Base-by-base conservation (phyloP, 2,113 vertebrate genomes). In the Nymphicus hollandicus region DNA sequence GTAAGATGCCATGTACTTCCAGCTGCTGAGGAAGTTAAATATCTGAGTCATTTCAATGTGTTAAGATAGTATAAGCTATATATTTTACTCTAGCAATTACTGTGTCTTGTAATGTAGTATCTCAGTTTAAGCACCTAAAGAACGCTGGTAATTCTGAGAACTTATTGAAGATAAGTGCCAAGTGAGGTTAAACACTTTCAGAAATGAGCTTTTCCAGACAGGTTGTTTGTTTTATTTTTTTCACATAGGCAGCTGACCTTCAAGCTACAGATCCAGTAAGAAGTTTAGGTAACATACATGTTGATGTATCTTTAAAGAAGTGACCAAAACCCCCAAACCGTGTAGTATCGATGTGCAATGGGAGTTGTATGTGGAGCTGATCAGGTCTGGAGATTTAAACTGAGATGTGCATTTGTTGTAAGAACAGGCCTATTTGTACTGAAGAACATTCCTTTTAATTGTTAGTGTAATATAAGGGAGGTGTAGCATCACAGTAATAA, bases 221-320 rank as follows among this genome's bases (percentile, higher is more conserved):
- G 2, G 2, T 9, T 28, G 6, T 4, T 29, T 10, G 10, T 11
- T 14, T 33, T 17, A 9, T 22, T n/a, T 77, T 70, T 70, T 33
- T 5, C 29, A 22, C 6, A 2, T 18, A 31, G 18, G 7, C 19
- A 78, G 46, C 29, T 43, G 69, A 79, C 6, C 13, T 68, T 82
- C 31, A 76, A 80, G 28, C 27, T 58, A 50, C 12, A 68, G 20
- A 37, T 76, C 3, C 16, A 14, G 9, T 58, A 76, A 56, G 4
- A 76, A 76, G 28, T 25, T 1, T 47, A 16, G n/a, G 5, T 58
- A 46, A 41, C 0, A 4, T 15, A 16, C 18, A 14, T 2, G 5
- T 6, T 50, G 35, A 22, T 1, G 1, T 6, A 64, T 44, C 28
- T 80, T 74, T 55, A 65, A 72, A 78, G 6, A 12, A 31, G 5